Base-by-base conservation (phyloP, 2,888 invertebrate genomes). In the Scrobipalpa atriplicella region DNA sequence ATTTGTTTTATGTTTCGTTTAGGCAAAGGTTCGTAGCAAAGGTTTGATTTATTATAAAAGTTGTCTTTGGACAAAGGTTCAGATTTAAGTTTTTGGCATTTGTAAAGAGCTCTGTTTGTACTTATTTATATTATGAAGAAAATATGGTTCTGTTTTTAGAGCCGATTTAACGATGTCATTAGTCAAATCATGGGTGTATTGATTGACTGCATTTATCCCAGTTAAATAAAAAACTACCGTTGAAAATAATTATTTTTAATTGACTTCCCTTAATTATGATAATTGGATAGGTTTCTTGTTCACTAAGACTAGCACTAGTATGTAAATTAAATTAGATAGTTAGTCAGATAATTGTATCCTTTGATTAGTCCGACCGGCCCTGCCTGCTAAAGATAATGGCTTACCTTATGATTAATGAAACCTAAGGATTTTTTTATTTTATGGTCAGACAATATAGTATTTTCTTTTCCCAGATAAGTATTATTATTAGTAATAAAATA, bases 161-260 rank as follows among this genome's bases (percentile, higher is more conserved):
- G n/a, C n/a, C n/a, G n/a, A n/a, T 56, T 56, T 56, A 56, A 56
- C n/a, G 36, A 36, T 11, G n/a, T 56, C 56, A 7, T 56, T 56
- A 36, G 36, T 36, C 0, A 54, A 54, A 5, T 56, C 6, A 56
- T 56, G 19, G 36, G 29, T 36, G n/a, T 56, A 56, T 56, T 36
- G 11, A 52, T 11, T 52, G 10, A 18, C n/a, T 16, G 7, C 19
- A 29, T 36, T 56, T 36, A 56, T 36, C 36, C 13, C 5, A 56
- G 21, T 56, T 21, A 11, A 56, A 36, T 36, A 36, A 56, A 56
- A 13, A 36, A 36, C 11, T 56, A 36, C 29, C 19, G 7, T 52
- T 19, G 3, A 21, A 7, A 52, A 52, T 19, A 10, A 52, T 21
- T 11, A 19, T 16, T 2, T 16, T 47, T 47, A 5, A 47, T 47